phyloP scores from a whole-genome alignment of 2,797 vertebrate species.

The Artibeus jamaicensis region DNA sequence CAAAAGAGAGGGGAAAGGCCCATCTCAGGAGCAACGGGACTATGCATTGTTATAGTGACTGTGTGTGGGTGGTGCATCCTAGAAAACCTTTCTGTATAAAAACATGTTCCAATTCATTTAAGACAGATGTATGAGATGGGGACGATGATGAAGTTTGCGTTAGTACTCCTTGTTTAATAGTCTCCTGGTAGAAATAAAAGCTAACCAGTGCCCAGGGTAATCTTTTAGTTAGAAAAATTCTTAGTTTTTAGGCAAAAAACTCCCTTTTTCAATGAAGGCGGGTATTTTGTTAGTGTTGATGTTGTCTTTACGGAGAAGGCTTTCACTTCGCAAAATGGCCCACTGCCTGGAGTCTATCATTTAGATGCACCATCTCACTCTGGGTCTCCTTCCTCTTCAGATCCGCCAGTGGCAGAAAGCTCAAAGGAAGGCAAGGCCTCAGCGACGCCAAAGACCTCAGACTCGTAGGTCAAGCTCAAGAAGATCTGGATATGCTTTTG shows the following conservation, averaged over 20 bases:
- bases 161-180: background rate
- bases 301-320: background rate
- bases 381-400: slow-evolving; percentile 74
- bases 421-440: slow-evolving; percentile 83
- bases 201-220: background rate
- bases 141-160: background rate
- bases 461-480: slow-evolving; percentile 87
- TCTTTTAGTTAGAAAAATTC: background rate
- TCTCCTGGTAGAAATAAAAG: background rate
- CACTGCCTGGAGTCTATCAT: background rate
- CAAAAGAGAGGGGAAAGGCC: background rate
- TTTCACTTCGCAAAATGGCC: background rate
- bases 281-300: background rate
- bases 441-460: slow-evolving; percentile 81
- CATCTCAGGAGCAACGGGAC: background rate
- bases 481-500: slow-evolving; percentile 89
- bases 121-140: background rate
- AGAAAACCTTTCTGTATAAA: background rate
- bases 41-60: background rate
- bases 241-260: background rate
- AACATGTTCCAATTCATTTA: background rate
- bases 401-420: slow-evolving; percentile 85
- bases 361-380: background rate
- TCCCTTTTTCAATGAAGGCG: background rate
- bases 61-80: background rate